A percentile compares a stretch with the other conserved stretches of the same genome.
phyloP scores from a whole-genome alignment of 2,888 invertebrate genomes.

The Gastrophysa polygoni region DNA sequence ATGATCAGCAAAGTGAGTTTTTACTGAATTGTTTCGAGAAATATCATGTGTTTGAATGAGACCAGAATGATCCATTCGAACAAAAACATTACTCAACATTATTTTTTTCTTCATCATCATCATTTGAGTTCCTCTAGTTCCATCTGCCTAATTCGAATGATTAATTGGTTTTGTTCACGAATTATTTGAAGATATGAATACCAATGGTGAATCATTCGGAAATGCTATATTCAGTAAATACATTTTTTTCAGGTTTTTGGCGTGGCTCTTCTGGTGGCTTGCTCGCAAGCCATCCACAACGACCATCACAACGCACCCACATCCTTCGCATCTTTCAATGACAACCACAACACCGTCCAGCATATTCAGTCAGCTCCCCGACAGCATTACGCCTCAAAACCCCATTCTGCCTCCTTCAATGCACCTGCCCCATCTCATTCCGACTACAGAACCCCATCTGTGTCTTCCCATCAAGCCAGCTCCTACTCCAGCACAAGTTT shows the following conservation, averaged over 20 bases:
- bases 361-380: constrained; percentile 30
- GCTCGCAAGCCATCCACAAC: constrained; percentile 54
- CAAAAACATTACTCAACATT: too few species aligned
- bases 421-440: constrained; percentile 19
- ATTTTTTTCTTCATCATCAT: too few species aligned
- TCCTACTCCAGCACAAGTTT: constrained; percentile 5
- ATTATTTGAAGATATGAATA: too few species aligned
- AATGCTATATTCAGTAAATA: too few species aligned
- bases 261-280: constrained; percentile 52
- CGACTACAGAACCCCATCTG: constrained; percentile 15
- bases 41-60: too few species aligned
- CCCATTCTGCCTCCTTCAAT: constrained; percentile 6
- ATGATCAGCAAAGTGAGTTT: constrained; percentile 29
- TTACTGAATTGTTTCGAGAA: too few species aligned
- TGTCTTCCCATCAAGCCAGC: constrained; percentile 15
- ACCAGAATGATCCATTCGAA: too few species aligned
- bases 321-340: constrained; percentile 40
- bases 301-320: constrained; percentile 36
- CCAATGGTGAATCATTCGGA: too few species aligned
- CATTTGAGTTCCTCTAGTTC: too few species aligned
- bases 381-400: background rate
- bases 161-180: too few species aligned
- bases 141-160: too few species aligned
- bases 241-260: constrained; percentile 47
- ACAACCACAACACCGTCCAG: constrained; percentile 40